These are phyloP conservation scores for Acanthosoma haemorrhoidale DNA, from an alignment of 2,888 invertebrate genomes.

Conservation along the genomic window DNA sequence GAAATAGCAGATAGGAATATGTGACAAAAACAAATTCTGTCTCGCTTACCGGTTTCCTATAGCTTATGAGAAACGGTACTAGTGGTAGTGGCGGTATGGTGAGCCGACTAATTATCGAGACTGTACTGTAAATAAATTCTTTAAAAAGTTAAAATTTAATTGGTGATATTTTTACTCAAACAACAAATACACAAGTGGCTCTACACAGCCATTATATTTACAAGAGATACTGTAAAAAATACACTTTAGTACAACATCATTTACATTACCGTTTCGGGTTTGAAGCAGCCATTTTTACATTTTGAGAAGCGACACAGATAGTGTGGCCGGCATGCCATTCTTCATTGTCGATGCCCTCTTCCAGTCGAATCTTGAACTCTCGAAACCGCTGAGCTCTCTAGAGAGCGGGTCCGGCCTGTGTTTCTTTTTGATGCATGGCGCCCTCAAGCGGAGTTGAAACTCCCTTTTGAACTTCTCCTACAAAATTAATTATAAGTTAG, in stretches of 20 bases:
- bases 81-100: too few relatives aligned
- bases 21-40: too few relatives aligned
- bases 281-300: neutral
- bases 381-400: constrained; percentile 42
- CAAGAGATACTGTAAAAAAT: neutral
- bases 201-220: neutral
- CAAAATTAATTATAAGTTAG: too few relatives aligned
- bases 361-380: constrained; percentile 42
- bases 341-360: constrained; percentile 40
- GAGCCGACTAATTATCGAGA: too few relatives aligned
- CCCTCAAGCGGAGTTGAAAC: constrained; percentile 61
- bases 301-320: neutral
- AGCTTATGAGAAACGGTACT: too few relatives aligned
- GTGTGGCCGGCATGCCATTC: constrained; percentile 30
- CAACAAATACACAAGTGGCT: neutral
- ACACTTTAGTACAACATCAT: neutral
- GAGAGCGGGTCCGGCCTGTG: constrained; percentile 39
- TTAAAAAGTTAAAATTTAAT: neutral
- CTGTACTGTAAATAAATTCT: too few relatives aligned
- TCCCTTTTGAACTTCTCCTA: constrained; percentile 77
- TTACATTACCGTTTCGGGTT: neutral
- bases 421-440: constrained; percentile 39
- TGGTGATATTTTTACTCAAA: neutral
- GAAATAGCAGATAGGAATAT: too few relatives aligned
- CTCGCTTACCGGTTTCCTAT: too few relatives aligned